Percentiles rank a stretch among this genome's conserved stretches.
Evolutionary conservation across 2,797 vertebrate species (phyloP).

Genomic region (Tapirus indicus): DNA sequence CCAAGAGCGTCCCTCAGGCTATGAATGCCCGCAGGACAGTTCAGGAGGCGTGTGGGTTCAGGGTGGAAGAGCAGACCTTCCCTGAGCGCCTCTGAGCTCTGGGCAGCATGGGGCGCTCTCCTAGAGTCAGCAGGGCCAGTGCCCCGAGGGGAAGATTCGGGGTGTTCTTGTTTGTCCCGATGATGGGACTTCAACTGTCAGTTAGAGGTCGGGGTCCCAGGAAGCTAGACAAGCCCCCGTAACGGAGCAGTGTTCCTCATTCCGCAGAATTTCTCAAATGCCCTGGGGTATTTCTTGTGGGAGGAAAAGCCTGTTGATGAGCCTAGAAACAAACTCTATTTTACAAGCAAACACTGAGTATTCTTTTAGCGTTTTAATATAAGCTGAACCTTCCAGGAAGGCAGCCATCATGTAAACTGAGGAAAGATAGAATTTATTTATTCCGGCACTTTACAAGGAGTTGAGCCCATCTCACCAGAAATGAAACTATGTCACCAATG

Average conservation of each 20-base stretch:
- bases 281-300: rapidly evolving
- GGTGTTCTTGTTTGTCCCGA: background rate
- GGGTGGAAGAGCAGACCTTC: background rate
- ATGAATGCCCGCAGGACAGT: rapidly evolving
- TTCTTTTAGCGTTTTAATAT: background rate
- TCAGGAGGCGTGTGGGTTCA: background rate
- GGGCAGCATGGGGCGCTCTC: rapidly evolving
- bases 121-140: rapidly evolving
- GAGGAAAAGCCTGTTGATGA: background rate
- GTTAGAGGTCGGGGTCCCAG: rapidly evolving
- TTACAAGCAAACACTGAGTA: background rate
- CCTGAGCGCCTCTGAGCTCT: rapidly evolving
- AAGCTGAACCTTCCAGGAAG: background rate
- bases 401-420: background rate
- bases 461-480: too few species aligned
- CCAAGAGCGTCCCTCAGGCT: background rate
- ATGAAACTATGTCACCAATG: rapidly evolving
- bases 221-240: background rate
- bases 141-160: rapidly evolving
- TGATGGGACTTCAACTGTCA: background rate
- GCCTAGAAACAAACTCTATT: background rate
- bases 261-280: background rate
- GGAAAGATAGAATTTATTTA: background rate
- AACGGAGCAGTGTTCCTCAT: rapidly evolving
- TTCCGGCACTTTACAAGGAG: background rate